These are phyloP conservation scores for Hirtodrosophila confusa DNA, from an alignment of 2,888 invertebrate genomes.

Conservation along the genomic window DNA sequence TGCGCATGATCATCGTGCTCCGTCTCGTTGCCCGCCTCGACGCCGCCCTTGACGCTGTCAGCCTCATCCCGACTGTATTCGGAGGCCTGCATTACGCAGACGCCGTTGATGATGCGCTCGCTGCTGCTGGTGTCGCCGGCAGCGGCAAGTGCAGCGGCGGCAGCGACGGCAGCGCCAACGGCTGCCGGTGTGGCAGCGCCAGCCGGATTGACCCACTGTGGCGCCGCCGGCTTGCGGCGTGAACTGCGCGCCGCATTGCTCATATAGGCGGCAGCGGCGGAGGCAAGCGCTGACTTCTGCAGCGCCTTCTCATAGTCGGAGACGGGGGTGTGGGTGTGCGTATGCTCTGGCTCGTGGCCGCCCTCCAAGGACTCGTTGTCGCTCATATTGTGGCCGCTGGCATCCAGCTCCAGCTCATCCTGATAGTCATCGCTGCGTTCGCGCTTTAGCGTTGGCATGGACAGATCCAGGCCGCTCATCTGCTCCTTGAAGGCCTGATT, in stretches of 20 bases:
- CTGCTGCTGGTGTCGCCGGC: conserved; percentile 86
- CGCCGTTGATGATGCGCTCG: conserved; percentile 96
- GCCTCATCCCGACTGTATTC: conserved; percentile 86
- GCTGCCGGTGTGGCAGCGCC: conserved; percentile 51
- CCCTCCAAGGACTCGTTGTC: conserved; percentile 82
- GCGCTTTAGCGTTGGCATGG: conserved; percentile 92
- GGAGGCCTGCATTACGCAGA: conserved; percentile 95
- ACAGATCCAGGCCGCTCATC: conserved; percentile 93
- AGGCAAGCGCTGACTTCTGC: conserved; percentile 67
- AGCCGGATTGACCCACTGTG: conserved; percentile 97
- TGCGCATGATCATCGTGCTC: conserved; percentile 70
- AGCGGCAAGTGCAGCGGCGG: conserved; percentile 27
- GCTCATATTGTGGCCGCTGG: conserved; percentile 78
- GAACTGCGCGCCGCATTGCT: conserved; percentile 84
- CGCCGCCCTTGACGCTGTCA: conserved; percentile 86
- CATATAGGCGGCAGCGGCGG: conserved; percentile 68
- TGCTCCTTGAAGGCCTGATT: conserved; percentile 90
- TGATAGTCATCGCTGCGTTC: conserved; percentile 85
- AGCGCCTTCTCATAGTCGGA: conserved; percentile 83
- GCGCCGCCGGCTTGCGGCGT: conserved; percentile 96
- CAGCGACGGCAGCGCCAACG: conserved; percentile 32
- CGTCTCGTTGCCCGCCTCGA: conserved; percentile 44
- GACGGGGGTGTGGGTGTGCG: conserved; percentile 16
- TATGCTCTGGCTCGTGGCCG: conserved; percentile 53
- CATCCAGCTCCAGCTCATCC: conserved; percentile 89